phyloP scores from a whole-genome alignment of 23 tunicate species.

The Botrylloides violaceus region DNA sequence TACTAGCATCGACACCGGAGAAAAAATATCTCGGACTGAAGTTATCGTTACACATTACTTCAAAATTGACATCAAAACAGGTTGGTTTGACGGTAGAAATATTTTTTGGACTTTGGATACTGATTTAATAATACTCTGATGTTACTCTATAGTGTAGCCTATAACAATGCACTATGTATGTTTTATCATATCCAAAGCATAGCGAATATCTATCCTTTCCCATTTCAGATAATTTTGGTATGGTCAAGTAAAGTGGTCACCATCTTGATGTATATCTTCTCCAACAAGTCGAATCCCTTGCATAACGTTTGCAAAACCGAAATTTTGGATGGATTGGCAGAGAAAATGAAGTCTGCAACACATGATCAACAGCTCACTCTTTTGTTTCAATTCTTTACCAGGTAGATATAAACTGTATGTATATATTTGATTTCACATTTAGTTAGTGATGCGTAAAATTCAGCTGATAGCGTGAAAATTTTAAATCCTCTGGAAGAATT shows the following conservation, averaged over 20 bases:
- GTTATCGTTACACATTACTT: constrained; percentile 33
- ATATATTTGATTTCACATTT: too few species aligned
- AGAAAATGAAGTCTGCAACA: constrained; percentile 24
- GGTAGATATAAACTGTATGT: constrained; percentile 28
- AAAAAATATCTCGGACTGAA: constrained; percentile 59
- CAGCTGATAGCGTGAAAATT: too few species aligned
- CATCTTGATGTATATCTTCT: constrained; percentile 34
- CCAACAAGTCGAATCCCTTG: constrained; percentile 40
- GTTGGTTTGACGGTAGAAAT: constrained; percentile 28
- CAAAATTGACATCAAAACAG: constrained; percentile 18
- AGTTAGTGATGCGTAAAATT: too few species aligned
- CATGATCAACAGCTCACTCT: constrained; percentile 38
- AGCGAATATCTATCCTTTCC: too few species aligned
- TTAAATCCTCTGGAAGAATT: too few species aligned
- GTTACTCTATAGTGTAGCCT: too few species aligned
- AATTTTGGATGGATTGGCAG: constrained; percentile 33
- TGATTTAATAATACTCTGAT: too few species aligned
- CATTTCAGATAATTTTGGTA: constrained; percentile 33
- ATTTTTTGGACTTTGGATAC: too few species aligned
- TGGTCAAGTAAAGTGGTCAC: constrained; percentile 42
- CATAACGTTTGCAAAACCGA: constrained; percentile 37
- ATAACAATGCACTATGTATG: too few species aligned
- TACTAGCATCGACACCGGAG: constrained; percentile 60
- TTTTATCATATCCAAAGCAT: neutral
- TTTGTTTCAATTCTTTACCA: constrained; percentile 31